Conservation (phyloP, 2,888 invertebrate genomes). For the Eupithecia inturbata region DNA sequence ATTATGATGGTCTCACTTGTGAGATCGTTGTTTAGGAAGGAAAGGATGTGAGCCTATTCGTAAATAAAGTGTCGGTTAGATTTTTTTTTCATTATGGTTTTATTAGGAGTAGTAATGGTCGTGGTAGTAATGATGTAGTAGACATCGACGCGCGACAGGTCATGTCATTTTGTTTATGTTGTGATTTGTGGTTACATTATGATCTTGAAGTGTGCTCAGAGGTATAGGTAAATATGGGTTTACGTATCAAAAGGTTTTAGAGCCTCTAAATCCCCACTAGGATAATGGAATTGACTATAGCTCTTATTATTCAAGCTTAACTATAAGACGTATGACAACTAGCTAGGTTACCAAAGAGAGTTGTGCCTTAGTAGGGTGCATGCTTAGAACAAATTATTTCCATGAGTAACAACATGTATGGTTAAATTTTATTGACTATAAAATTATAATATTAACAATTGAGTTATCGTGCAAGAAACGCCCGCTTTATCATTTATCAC, state of each 20-base stretch:
- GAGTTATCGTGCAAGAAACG: background rate
- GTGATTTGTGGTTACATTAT: too few relatives aligned
- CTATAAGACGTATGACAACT: background rate
- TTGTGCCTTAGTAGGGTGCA: background rate
- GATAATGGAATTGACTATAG: too few relatives aligned
- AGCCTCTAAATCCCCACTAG: too few relatives aligned
- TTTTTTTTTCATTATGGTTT: too few relatives aligned
- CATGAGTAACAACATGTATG: background rate
- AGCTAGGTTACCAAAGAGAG: background rate
- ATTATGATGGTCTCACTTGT: slow-evolving; percentile 15
- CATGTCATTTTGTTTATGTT: too few relatives aligned
- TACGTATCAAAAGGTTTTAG: too few relatives aligned
- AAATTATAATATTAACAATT: background rate
- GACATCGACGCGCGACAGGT: too few relatives aligned
- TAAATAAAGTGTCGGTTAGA: too few relatives aligned
- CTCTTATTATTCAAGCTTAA: background rate
- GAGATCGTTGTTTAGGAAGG: background rate
- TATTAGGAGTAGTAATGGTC: too few relatives aligned
- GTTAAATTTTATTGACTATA: background rate
- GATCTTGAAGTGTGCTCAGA: too few relatives aligned
- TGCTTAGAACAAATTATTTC: background rate
- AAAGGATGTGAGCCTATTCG: background rate
- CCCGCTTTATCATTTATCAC: background rate
- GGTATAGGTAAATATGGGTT: too few relatives aligned
- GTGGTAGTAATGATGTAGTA: too few relatives aligned